A percentile compares a stretch with the other conserved stretches of the same genome.
These are phyloP conservation scores for Physella acuta DNA, from an alignment of 1,140 invertebrate species.

Conservation along the genomic window DNA sequence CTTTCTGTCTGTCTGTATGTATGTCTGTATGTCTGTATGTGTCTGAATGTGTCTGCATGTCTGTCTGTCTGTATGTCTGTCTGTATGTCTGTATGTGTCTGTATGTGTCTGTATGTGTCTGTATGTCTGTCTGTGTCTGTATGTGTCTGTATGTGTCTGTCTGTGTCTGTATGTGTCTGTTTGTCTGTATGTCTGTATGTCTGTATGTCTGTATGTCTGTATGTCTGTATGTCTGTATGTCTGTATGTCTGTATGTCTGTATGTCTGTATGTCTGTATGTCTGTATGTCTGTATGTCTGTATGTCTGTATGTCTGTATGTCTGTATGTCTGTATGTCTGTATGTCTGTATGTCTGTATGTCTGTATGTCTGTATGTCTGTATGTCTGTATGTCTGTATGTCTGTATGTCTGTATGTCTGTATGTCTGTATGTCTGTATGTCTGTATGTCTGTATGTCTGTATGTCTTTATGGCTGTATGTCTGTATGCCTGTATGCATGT, in stretches of 20 bases:
- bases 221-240: background rate
- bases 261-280: constrained; percentile 12
- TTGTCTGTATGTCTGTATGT: constrained; percentile 15
- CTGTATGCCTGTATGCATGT: background rate
- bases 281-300: constrained; percentile 19
- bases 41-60: background rate
- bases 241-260: constrained; percentile 16
- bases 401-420: constrained; percentile 5
- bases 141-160: background rate
- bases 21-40: constrained; percentile 4
- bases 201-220: background rate
- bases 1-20: background rate
- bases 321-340: constrained; percentile 11
- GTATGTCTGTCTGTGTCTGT: background rate
- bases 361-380: background rate
- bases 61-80: constrained; percentile 4
- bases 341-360: background rate
- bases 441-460: constrained; percentile 8
- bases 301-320: constrained; percentile 19
- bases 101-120: constrained; percentile 7
- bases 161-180: background rate
- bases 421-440: constrained; percentile 11
- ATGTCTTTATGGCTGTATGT: background rate
- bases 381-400: background rate
- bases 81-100: constrained; percentile 3